A percentile compares a stretch with the other conserved stretches of the same genome.
Evolutionary conservation across 2,888 invertebrate genomes (phyloP).

Genomic region (Orthosia incerta): DNA sequence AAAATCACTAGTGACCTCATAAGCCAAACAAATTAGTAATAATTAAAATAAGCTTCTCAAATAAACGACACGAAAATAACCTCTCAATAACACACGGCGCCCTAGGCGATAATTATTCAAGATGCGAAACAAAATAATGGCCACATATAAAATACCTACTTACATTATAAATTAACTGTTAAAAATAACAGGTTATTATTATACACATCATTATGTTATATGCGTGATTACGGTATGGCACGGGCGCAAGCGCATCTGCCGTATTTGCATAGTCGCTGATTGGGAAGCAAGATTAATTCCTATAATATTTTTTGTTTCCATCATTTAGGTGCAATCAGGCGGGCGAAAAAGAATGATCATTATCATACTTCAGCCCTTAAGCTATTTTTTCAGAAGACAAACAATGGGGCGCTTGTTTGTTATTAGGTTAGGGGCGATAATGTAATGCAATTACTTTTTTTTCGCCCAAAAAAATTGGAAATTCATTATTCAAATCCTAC

Average conservation of each 20-base stretch:
- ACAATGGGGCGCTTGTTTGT: constrained; percentile 90
- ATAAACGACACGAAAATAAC: constrained; percentile 61
- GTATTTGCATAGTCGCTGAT: constrained; percentile 89
- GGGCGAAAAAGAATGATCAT: constrained; percentile 87
- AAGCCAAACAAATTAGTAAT: constrained; percentile 65
- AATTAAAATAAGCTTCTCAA: constrained; percentile 67
- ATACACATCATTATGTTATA: constrained; percentile 70
- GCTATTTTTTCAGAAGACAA: constrained; percentile 89
- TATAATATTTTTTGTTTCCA: constrained; percentile 90
- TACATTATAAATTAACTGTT: constrained; percentile 69
- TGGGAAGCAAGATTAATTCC: constrained; percentile 89
- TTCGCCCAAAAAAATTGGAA: constrained; percentile 79
- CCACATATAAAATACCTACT: constrained; percentile 66
- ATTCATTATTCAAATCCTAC: constrained; percentile 90
- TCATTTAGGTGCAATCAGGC: constrained; percentile 90
- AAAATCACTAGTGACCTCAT: constrained; percentile 39
- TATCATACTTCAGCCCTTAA: constrained; percentile 90
- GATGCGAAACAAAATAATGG: constrained; percentile 63
- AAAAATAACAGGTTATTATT: constrained; percentile 78
- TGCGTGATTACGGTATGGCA: constrained; percentile 78
- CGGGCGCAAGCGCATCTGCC: constrained; percentile 84
- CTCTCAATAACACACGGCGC: constrained; percentile 60
- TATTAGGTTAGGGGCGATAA: constrained; percentile 91
- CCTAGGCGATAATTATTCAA: constrained; percentile 68
- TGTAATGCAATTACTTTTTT: constrained; percentile 90